Percentiles rank a stretch among this genome's conserved stretches.
Conservation (phyloP, 2,797 vertebrate species). For the Coregonus ussuriensis region DNA sequence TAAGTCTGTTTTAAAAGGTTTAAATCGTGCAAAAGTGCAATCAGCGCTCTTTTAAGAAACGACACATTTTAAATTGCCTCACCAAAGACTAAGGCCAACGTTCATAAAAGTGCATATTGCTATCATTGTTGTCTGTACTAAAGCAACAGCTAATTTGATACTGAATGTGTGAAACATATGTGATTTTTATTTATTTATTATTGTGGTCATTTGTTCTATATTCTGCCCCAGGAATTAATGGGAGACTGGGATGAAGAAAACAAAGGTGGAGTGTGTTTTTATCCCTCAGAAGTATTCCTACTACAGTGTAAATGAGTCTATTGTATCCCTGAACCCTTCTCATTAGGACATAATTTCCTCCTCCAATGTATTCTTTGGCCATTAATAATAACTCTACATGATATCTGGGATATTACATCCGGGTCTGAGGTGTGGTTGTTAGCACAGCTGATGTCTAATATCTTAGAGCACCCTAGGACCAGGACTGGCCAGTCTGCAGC, state of each 20-base stretch:
- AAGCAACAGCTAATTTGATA: neutral
- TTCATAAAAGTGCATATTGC: too few relatives aligned
- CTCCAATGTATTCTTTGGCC: neutral
- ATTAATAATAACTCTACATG: slow-evolving; percentile 14
- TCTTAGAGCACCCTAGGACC: slow-evolving; percentile 7
- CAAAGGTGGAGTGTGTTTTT: neutral
- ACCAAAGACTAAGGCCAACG: too few relatives aligned
- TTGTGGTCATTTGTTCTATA: neutral
- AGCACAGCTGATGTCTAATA: slow-evolving; percentile 7
- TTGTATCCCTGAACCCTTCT: neutral
- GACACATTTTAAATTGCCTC: too few relatives aligned
- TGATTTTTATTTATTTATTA: neutral
- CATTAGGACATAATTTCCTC: slow-evolving; percentile 12
- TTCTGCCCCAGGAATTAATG: neutral
- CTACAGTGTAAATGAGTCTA: neutral
- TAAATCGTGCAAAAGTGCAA: too few relatives aligned
- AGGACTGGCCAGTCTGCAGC: slow-evolving; percentile 3
- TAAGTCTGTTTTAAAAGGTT: too few relatives aligned
- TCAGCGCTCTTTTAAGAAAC: too few relatives aligned
- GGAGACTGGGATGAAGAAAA: neutral
- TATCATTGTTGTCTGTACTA: neutral
- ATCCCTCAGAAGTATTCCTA: neutral
- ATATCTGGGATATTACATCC: slow-evolving; percentile 19
- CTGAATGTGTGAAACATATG: neutral
- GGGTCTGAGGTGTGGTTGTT: slow-evolving; percentile 9